Evolutionary conservation across 2,888 invertebrate species (phyloP).

Genomic region (Ormia ochracea): DNA sequence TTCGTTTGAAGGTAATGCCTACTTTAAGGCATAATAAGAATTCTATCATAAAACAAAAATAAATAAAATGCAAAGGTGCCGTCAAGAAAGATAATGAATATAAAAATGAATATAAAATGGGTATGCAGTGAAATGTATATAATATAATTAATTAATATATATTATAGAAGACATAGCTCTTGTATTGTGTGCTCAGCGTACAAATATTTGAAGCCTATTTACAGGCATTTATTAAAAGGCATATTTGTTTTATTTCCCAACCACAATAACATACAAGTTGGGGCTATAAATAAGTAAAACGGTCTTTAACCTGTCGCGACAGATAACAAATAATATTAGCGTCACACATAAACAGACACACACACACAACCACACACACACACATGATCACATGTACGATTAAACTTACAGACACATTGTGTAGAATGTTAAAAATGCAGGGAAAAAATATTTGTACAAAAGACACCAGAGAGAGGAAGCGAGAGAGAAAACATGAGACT

Average conservation of each 20-base stretch:
- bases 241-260: slow-evolving; percentile 17
- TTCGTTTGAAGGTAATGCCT: not conserved
- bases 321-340: slow-evolving; percentile 34
- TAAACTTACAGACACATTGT: no score
- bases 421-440: no score
- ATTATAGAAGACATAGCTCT: not conserved
- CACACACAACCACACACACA: not conserved
- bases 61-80: slow-evolving; percentile 3
- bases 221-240: slow-evolving; percentile 11
- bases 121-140: not conserved
- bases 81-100: not conserved
- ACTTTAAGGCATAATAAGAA: not conserved
- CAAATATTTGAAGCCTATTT: slow-evolving; percentile 20
- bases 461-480: not conserved
- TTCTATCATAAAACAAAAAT: not conserved
- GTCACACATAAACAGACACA: not conserved
- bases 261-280: slow-evolving; percentile 8
- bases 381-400: no score
- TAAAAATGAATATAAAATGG: not conserved
- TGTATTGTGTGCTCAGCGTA: not conserved
- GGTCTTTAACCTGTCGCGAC: slow-evolving; percentile 61
- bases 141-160: not conserved
- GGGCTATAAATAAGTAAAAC: slow-evolving; percentile 47
- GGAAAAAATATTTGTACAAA: not conserved
- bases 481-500: not conserved